A percentile compares a stretch with the other conserved stretches of the same genome.
Evolutionary conservation across 2,888 invertebrate species (phyloP).

Genomic region (Craniophora ligustri): DNA sequence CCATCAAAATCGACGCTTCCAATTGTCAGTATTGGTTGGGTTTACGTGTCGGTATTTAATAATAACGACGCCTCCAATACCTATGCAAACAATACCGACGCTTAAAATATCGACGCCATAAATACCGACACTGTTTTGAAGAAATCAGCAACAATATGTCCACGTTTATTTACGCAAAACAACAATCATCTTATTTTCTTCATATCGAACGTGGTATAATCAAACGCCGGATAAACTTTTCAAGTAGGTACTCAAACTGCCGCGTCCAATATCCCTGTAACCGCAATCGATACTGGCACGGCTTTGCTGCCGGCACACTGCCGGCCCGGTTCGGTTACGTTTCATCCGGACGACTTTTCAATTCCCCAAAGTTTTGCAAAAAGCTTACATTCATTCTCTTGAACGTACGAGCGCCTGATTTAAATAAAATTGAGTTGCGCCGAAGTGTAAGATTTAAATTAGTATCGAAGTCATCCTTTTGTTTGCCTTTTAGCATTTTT

Average conservation of each 20-base stretch:
- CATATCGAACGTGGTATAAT: neutral
- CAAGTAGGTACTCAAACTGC: slow-evolving; percentile 26
- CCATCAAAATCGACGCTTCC: no score
- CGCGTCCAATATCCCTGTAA: slow-evolving; percentile 14
- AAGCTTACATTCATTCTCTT: slow-evolving; percentile 28
- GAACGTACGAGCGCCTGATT: slow-evolving; percentile 19
- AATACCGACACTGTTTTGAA: no score
- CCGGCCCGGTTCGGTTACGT: slow-evolving; percentile 30
- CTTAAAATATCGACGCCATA: no score
- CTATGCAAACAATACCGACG: no score
- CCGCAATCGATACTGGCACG: slow-evolving; percentile 38
- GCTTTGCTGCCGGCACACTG: neutral
- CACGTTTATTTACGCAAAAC: no score
- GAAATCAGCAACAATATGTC: no score
- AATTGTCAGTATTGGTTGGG: no score
- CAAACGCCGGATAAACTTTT: slow-evolving; percentile 27
- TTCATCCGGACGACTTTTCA: slow-evolving; percentile 28
- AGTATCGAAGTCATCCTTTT: no score
- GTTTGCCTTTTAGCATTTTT: no score
- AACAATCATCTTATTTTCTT: no score
- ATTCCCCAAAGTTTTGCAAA: slow-evolving; percentile 30
- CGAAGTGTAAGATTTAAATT: neutral
- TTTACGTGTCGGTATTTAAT: no score
- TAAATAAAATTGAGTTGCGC: slow-evolving; percentile 18
- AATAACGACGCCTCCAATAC: no score